These are phyloP conservation scores for Penaeus monodon DNA, from an alignment of 2,888 invertebrate species.

Conservation along the genomic window DNA sequence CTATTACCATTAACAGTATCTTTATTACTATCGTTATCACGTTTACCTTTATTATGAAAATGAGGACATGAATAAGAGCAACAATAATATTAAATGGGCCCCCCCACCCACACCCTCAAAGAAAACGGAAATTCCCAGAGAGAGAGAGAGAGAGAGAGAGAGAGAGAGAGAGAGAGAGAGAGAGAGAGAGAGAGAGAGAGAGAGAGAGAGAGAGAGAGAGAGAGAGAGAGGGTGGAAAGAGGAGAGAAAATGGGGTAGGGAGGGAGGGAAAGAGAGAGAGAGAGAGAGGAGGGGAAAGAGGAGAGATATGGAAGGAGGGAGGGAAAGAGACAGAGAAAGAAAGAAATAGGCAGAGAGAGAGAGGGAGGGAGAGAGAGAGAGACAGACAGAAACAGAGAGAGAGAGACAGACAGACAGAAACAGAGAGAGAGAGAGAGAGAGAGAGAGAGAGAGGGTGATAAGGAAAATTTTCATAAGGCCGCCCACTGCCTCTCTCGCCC, in stretches of 20 bases:
- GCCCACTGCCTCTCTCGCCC: too few species aligned
- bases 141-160: background rate
- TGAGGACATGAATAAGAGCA: too few species aligned
- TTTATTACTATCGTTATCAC: too few species aligned
- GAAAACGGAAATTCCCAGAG: background rate
- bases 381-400: background rate
- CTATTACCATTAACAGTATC: too few species aligned
- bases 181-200: background rate
- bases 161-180: background rate
- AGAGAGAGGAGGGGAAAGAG: background rate
- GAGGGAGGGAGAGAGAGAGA: background rate
- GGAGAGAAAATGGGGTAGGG: too few species aligned
- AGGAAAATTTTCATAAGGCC: too few species aligned
- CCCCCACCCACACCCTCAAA: background rate
- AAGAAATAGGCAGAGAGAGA: background rate
- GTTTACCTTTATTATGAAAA: too few species aligned
- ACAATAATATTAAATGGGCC: too few species aligned
- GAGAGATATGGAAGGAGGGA: background rate
- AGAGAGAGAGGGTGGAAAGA: background rate
- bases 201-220: background rate
- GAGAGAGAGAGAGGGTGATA: background rate
- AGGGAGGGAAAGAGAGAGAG: background rate
- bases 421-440: background rate
- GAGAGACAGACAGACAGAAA: background rate
- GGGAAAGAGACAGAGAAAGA: background rate